These are phyloP conservation scores for Engystomops pustulosus DNA, from an alignment of 2,113 vertebrate species.

Conservation along the genomic window DNA sequence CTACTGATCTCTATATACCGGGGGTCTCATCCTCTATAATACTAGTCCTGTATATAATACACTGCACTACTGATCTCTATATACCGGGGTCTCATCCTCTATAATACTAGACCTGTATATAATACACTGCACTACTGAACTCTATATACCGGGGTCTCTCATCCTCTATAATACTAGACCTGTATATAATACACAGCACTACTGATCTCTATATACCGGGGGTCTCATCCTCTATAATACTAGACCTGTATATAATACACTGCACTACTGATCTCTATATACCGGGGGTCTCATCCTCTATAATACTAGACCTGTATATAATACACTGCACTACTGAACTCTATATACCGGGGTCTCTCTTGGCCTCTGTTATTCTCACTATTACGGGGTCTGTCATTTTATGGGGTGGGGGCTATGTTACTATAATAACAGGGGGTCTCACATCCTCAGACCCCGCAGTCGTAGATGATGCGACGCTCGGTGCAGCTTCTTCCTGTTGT, in stretches of 20 bases:
- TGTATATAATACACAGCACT: no score
- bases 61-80: not conserved
- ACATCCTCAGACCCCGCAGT: not conserved
- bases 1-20: no score
- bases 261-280: not conserved
- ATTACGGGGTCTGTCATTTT: no score
- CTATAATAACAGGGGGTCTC: not conserved
- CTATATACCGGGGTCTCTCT: not conserved
- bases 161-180: no score
- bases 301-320: no score
- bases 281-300: not conserved
- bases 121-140: not conserved
- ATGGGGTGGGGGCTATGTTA: not conserved
- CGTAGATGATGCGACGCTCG: no score
- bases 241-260: no score
- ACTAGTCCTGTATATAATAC: no score
- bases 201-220: no score
- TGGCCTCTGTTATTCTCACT: not conserved
- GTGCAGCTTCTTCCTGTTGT: not conserved
- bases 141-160: no score
- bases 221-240: no score
- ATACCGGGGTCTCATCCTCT: not conserved
- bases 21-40: no score
- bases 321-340: not conserved
- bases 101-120: not conserved